Conservation (phyloP, 2,797 vertebrate species). For the Moxostoma hubbsi region DNA sequence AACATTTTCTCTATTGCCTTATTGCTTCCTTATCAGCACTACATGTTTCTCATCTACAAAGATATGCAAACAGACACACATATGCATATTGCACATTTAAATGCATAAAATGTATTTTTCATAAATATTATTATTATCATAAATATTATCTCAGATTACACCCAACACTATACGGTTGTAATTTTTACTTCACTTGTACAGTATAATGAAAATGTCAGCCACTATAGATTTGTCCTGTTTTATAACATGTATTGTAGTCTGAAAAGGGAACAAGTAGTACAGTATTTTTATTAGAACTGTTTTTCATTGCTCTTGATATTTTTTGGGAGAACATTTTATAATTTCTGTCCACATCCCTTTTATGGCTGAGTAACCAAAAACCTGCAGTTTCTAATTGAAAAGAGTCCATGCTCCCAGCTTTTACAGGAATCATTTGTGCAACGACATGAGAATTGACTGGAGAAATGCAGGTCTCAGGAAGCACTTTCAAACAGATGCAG, state of each 20-base stretch:
- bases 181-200: no score
- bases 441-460: slow-evolving; percentile 57
- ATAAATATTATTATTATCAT: no score
- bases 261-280: neutral
- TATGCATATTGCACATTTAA: no score
- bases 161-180: no score
- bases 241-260: neutral
- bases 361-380: slow-evolving; percentile 49
- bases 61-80: no score
- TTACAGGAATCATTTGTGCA: slow-evolving; percentile 57
- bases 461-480: slow-evolving; percentile 63
- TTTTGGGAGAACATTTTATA: neutral
- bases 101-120: no score
- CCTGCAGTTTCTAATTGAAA: slow-evolving; percentile 63
- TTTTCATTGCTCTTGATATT: slow-evolving; percentile 4
- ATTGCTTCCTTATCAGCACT: no score
- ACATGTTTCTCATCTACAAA: no score
- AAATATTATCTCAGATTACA: no score
- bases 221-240: no score
- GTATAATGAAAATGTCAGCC: no score
- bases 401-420: slow-evolving; percentile 52
- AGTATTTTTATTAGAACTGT: neutral
- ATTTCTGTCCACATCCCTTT: slow-evolving; percentile 22
- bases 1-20: no score
- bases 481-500: slow-evolving; percentile 70